Percentiles rank a stretch among this genome's conserved stretches.
phyloP scores from a whole-genome alignment of 2,888 invertebrate species.

The Formica aserva region DNA sequence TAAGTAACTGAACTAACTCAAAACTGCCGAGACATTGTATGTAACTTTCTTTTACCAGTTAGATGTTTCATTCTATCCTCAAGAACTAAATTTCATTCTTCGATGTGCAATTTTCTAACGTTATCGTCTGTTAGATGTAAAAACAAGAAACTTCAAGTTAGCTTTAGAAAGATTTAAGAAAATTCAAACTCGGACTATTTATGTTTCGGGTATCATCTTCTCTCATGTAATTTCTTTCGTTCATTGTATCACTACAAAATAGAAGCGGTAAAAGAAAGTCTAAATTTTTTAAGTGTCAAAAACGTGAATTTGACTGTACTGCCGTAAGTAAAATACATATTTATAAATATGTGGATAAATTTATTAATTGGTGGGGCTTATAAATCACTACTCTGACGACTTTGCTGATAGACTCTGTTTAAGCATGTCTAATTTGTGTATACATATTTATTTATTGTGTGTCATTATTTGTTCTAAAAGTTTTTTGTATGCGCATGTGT shows the following conservation, averaged over 20 bases:
- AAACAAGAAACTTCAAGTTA: not conserved
- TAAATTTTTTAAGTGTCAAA: conserved; percentile 66
- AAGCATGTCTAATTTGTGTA: conserved; percentile 60
- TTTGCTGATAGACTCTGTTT: conserved; percentile 78
- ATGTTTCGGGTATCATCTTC: conserved; percentile 43
- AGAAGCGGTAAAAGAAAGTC: conserved; percentile 73
- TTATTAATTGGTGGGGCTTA: conserved; percentile 74
- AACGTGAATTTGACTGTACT: conserved; percentile 76
- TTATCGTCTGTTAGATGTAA: conserved; percentile 24
- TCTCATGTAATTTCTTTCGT: conserved; percentile 43
- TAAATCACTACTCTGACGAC: conserved; percentile 73
- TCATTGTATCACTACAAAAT: conserved; percentile 55
- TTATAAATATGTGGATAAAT: conserved; percentile 69
- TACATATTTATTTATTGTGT: conserved; percentile 68
- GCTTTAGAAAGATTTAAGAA: conserved; percentile 44
- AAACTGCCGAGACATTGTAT: conserved; percentile 76
- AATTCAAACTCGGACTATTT: conserved; percentile 24
- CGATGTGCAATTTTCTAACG: conserved; percentile 53
- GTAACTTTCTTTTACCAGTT: conserved; percentile 76
- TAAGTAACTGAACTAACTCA: conserved; percentile 76
- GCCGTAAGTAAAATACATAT: conserved; percentile 74
- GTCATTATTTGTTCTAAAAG: conserved; percentile 42
- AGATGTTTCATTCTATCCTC: conserved; percentile 32
- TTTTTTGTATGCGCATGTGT: conserved; percentile 40
- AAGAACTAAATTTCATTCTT: conserved; percentile 47